A percentile compares a stretch with the other conserved stretches of the same genome.
phyloP scores from a whole-genome alignment of 2,113 vertebrate species.

The Crotalus tigris region DNA sequence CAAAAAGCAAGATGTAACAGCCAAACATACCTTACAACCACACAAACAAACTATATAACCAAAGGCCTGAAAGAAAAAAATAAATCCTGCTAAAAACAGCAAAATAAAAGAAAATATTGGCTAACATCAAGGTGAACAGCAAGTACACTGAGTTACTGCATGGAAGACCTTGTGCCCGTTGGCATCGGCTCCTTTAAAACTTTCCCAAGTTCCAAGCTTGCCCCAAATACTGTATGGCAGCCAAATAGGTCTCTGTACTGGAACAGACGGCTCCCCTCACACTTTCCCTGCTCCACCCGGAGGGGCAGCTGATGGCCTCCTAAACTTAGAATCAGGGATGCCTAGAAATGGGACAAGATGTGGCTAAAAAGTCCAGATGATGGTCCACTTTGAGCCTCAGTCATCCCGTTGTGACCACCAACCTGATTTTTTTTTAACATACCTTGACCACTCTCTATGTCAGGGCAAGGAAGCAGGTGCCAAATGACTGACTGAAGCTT shows the following conservation, averaged over 20 bases:
- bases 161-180: not conserved
- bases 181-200: not conserved
- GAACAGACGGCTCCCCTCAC: not conserved
- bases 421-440: not conserved
- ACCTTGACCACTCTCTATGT: not conserved
- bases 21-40: not conserved
- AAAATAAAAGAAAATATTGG: not conserved
- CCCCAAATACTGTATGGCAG: not conserved
- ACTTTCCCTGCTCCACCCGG: not conserved
- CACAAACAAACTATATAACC: not conserved
- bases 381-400: not conserved
- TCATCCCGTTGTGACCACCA: not conserved
- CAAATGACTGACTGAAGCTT: not conserved
- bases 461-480: not conserved
- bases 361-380: not conserved
- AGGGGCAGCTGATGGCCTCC: not conserved
- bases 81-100: not conserved
- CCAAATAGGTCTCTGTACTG: not conserved
- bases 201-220: not conserved
- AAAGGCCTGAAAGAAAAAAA: not conserved
- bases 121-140: not conserved
- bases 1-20: not conserved
- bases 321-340: not conserved
- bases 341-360: not conserved
- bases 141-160: not conserved